Conservation (phyloP, 2,113 vertebrate genomes). For the Agapornis roseicollis region DNA sequence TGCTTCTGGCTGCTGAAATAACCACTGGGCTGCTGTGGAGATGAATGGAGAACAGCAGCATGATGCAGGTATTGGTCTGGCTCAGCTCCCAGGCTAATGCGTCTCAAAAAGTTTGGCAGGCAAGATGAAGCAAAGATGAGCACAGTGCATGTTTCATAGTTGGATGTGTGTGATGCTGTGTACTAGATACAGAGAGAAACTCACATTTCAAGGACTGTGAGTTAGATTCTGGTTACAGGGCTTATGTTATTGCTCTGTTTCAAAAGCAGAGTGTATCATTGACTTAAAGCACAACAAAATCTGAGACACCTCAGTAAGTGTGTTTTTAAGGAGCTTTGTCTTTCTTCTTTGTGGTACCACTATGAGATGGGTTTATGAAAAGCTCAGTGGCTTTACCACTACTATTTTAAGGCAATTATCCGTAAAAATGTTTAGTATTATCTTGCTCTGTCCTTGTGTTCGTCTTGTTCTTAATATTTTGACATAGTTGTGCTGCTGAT, state of each 20-base stretch:
- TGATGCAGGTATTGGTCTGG: conserved; percentile 71
- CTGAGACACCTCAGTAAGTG: background rate
- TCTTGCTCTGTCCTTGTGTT: background rate
- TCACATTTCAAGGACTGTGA: background rate
- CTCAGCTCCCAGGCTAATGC: background rate
- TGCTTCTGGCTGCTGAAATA: conserved; percentile 33
- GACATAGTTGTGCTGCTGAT: background rate
- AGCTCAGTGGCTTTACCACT: background rate
- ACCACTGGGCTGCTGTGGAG: conserved; percentile 66
- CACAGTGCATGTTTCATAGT: background rate
- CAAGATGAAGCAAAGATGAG: background rate
- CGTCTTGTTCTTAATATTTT: background rate
- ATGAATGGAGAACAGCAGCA: conserved; percentile 80
- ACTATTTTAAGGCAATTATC: background rate
- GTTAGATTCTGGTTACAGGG: background rate
- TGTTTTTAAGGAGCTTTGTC: background rate
- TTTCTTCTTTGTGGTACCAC: background rate
- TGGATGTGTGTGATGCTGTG: background rate
- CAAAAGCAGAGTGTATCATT: background rate
- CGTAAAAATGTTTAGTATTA: background rate
- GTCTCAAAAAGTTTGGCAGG: background rate
- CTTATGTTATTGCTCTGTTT: background rate
- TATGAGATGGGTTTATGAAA: background rate
- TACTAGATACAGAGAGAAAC: background rate
- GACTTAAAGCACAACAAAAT: background rate